Base-by-base conservation (phyloP, 2,113 vertebrate species). In the Thunnus maccoyii region DNA sequence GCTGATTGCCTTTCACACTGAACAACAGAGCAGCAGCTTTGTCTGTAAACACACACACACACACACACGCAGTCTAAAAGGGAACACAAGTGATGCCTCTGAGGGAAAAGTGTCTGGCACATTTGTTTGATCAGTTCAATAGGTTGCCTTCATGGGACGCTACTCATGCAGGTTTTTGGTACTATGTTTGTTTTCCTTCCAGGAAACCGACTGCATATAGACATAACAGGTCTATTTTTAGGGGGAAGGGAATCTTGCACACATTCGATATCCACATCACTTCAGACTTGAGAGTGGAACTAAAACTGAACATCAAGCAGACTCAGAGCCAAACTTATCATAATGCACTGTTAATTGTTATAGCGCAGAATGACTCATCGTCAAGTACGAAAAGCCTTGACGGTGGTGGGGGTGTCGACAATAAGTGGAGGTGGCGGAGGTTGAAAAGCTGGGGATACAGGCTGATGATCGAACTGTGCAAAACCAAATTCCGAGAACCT, bases 271-370 rank as follows among this genome's bases (percentile, higher is more conserved):
- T 73, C 36, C 20, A 51, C 69, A 74, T 70, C 58, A 3, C 51
- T 81, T 73, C 4, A 55, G 22, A 68, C 50, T 58, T 48, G 25
- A 3, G n/a, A 27, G 51, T 25, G 57, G 25, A 72, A 50, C 46
- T 54, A 62, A 68, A 86, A 76, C 4, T 10, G 18, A 82, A 62
- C 69, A 65, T 62, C 30, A 57, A 27, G 22, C 25, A 25, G 17
- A 56, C 64, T 18, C 7, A 41, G 63, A 66, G 63, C 25, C 50
- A 30, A 36, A 25, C 41, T 47, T 3, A 46, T 84, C 56, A 84
- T 25, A 51, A 86, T 54, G 64, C 60, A 71, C 58, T 20, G 67
- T 56, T 88, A 74, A 90, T 89, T 88, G 73, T 52, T 71, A 15
- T 2, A 51, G 41, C 63, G 54, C 57, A 8, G 22, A 60, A 44